Evolutionary conservation across 2,113 vertebrate genomes (phyloP).

Genomic region (Cnemophilus loriae): DNA sequence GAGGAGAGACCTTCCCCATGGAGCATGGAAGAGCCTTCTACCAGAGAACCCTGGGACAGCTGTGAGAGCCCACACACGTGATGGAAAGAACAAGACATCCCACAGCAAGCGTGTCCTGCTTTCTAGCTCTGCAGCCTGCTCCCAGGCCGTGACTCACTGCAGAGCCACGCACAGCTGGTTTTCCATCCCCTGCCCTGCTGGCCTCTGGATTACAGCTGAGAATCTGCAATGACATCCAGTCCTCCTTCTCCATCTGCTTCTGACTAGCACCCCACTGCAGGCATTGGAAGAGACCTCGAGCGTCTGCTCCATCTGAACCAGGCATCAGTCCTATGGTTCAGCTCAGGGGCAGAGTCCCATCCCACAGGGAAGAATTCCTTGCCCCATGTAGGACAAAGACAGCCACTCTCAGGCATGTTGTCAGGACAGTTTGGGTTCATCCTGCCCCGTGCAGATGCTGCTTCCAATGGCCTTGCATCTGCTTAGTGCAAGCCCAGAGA

Average conservation of each 20-base stretch:
- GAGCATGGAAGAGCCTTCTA: background rate
- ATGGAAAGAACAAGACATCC: background rate
- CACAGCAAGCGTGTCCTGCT: background rate
- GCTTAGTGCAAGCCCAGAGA: background rate
- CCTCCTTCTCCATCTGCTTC: background rate
- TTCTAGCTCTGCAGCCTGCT: background rate
- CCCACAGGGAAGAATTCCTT: background rate
- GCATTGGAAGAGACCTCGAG: background rate
- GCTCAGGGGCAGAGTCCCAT: background rate
- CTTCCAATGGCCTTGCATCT: background rate
- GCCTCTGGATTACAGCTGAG: background rate
- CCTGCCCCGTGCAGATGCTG: background rate
- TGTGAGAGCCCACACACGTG: background rate
- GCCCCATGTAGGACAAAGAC: accelerated
- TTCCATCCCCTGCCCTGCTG: background rate
- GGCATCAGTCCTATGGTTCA: background rate
- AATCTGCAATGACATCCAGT: background rate
- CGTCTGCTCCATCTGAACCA: background rate
- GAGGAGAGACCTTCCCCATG: background rate
- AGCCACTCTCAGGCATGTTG: background rate
- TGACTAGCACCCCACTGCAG: background rate
- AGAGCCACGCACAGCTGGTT: slow-evolving; percentile 9
- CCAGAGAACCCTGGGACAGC: background rate
- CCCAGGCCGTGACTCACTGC: background rate
- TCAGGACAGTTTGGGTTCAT: background rate